A percentile compares a stretch with the other conserved stretches of the same genome.
Evolutionary conservation across 2,888 invertebrate genomes (phyloP).

Genomic region (Latrodectus hesperus): DNA sequence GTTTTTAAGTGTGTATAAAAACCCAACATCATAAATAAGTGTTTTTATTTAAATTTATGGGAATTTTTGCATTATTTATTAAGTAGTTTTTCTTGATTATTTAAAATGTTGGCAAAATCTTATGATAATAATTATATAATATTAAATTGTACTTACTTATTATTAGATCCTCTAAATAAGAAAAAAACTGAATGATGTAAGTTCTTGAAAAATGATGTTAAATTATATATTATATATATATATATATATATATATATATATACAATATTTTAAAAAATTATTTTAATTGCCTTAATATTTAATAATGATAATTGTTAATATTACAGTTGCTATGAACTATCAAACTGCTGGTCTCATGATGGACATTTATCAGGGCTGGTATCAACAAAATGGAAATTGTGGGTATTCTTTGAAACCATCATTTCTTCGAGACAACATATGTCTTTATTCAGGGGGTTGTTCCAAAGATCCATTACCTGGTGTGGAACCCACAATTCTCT

Average conservation of each 20-base stretch:
- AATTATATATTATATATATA: neutral
- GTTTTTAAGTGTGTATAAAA: too few species aligned
- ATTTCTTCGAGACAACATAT: constrained; percentile 78
- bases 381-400: constrained; percentile 79
- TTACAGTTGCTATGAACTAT: constrained; percentile 77
- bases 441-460: constrained; percentile 73
- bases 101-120: too few species aligned
- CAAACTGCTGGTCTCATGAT: constrained; percentile 80
- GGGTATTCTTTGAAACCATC: constrained; percentile 80
- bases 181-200: too few species aligned
- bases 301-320: neutral
- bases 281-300: neutral
- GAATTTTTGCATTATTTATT: too few species aligned
- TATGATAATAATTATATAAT: too few species aligned
- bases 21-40: too few species aligned
- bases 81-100: too few species aligned
- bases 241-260: neutral
- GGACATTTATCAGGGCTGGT: constrained; percentile 80
- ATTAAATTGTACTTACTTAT: too few species aligned
- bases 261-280: neutral
- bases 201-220: too few species aligned
- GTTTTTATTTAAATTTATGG: too few species aligned
- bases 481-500: constrained; percentile 58
- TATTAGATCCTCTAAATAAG: too few species aligned
- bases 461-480: constrained; percentile 73